Percentiles rank a stretch among this genome's conserved stretches.
Evolutionary conservation across 2,888 invertebrate species (phyloP).

Genomic region (Calameuta idolon): DNA sequence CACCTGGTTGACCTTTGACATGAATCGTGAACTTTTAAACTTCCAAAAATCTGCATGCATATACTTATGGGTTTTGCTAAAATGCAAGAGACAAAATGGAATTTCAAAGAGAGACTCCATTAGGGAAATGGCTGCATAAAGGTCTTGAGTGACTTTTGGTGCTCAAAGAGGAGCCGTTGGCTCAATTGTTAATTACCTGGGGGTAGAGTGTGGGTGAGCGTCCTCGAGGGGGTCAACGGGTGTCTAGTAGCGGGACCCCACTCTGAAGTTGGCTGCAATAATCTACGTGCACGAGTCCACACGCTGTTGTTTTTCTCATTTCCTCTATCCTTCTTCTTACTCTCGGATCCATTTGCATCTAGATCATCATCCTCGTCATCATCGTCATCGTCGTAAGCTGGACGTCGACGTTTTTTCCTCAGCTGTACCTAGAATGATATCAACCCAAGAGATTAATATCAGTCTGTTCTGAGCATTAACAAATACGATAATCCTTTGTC

Average conservation of each 20-base stretch:
- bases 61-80: not conserved
- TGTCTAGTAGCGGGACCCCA: constrained; percentile 75
- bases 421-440: constrained; percentile 46
- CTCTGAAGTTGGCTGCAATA: constrained; percentile 77
- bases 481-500: not conserved
- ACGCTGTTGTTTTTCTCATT: constrained; percentile 27
- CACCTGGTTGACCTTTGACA: constrained; percentile 53
- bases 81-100: not conserved
- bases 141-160: not conserved
- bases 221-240: constrained; percentile 60
- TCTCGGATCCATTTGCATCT: constrained; percentile 8
- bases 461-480: not conserved
- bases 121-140: not conserved
- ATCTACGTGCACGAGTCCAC: constrained; percentile 68
- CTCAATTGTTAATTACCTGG: constrained; percentile 42
- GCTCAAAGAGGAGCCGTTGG: not conserved
- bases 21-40: not conserved
- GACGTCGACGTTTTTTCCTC: constrained; percentile 38
- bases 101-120: not conserved
- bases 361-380: constrained; percentile 52
- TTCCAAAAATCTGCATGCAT: not conserved
- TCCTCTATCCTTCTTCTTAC: constrained; percentile 26
- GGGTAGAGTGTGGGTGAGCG: constrained; percentile 49
- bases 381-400: constrained; percentile 50
- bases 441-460: not conserved